Base-by-base conservation (phyloP, 2,888 invertebrate genomes). In the Agapetus fuscipes region DNA sequence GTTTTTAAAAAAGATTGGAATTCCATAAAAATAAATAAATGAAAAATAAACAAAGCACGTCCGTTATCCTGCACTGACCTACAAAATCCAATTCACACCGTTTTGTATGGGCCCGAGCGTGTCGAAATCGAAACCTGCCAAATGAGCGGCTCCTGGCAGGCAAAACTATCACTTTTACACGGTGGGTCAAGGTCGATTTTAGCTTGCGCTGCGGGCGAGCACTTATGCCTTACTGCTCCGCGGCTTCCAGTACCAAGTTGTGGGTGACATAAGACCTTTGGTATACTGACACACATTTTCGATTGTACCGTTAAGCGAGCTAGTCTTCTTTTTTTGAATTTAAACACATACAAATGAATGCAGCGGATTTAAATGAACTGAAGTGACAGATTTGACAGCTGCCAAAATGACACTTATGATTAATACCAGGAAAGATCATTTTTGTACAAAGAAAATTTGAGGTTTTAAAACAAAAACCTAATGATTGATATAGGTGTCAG, bases 281-380 rank as follows among this genome's bases (percentile, higher is more conserved):
- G 64, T 66, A 66, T 59, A 66, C 65, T 69, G 68, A 69, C 69
- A 70, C 60, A 70, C 67, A 67, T 69, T 67, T 65, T 62, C 41
- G 39, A 37, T 41, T 50, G 59, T 66, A 66, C 69, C 69, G 69
- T 69, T 69, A 70, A 7, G 12, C 13, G 30, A 16, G 33, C 24
- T 25, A 26, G 38, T 30, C 32, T 44, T 44, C 37, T 44, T 40
- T 41, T 44, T 40, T 37, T 31, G 36, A 44, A 37, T 37, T 32
- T 27, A 27, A n/a, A n/a, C n/a, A n/a, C n/a, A n/a, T n/a, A n/a
- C n/a, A n/a, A n/a, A n/a, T n/a, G n/a, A n/a, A n/a, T n/a, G n/a
- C n/a, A n/a, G n/a, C n/a, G n/a, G n/a, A n/a, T n/a, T n/a, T n/a
- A n/a, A n/a, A n/a, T n/a, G n/a, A n/a, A n/a, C n/a, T n/a, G n/a